phyloP scores from a whole-genome alignment of 2,797 vertebrate genomes.

The Sternarchorhynchus goeldii region DNA sequence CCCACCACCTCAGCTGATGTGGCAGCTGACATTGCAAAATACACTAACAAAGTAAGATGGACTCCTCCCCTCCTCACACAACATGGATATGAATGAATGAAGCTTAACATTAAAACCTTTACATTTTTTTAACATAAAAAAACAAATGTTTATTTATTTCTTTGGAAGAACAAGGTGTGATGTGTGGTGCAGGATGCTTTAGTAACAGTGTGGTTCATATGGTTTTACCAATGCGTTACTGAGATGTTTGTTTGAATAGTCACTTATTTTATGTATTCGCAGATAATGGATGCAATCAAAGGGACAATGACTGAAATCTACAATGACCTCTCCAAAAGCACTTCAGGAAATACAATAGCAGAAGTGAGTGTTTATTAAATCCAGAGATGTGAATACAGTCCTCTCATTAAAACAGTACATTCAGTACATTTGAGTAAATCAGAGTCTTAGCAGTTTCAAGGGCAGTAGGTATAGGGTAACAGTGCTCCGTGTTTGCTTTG shows the following conservation, averaged over 20 bases:
- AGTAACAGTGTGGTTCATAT: neutral
- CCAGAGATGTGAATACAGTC: neutral
- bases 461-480: no score
- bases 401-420: neutral
- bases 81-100: neutral
- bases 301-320: constrained; percentile 98
- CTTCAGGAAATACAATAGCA: constrained; percentile 94
- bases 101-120: neutral
- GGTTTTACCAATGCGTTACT: neutral
- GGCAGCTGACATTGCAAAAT: constrained; percentile 96
- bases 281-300: constrained; percentile 99
- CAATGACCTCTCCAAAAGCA: constrained; percentile 93
- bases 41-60: constrained; percentile 94
- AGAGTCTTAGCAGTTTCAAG: neutral
- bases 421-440: neutral
- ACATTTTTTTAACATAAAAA: neutral
- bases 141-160: neutral
- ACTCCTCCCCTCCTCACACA: neutral
- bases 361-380: constrained; percentile 77
- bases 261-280: constrained; percentile 25
- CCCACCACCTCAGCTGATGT: constrained; percentile 94
- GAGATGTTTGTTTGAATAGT: neutral
- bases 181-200: neutral
- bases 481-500: neutral
- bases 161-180: neutral